phyloP scores from a whole-genome alignment of 2,888 invertebrate species.

The Willowsia nigromaculata region DNA sequence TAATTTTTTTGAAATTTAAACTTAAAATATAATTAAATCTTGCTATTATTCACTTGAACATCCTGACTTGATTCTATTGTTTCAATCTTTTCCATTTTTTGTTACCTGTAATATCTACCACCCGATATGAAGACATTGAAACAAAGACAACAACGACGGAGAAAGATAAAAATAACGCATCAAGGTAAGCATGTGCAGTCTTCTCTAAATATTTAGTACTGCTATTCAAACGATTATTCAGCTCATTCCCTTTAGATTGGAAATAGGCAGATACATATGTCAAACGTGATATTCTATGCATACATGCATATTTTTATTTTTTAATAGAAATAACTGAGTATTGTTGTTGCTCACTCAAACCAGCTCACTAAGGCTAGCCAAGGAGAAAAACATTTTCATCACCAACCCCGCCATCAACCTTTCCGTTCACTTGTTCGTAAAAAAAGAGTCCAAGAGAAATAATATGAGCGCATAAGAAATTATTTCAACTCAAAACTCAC shows the following conservation, averaged over 20 bases:
- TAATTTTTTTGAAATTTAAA: no score
- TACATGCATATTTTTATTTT: not conserved
- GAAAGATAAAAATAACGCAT: not conserved
- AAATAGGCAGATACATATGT: constrained; percentile 2
- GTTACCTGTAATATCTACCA: no score
- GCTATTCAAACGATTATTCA: constrained; percentile 2
- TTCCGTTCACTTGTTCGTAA: constrained; percentile 13
- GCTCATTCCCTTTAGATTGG: not conserved
- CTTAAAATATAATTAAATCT: no score
- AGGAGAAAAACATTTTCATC: not conserved
- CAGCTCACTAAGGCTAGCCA: no score
- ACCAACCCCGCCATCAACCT: not conserved
- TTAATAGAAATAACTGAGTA: not conserved
- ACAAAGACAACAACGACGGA: no score
- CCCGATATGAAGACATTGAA: no score
- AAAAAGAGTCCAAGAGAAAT: not conserved
- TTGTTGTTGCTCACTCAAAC: not conserved
- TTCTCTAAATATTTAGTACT: not conserved
- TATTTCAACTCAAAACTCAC: not conserved
- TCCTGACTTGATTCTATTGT: no score
- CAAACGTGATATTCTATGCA: constrained; percentile 12
- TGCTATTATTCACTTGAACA: no score
- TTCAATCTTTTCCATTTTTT: no score
- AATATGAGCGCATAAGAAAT: not conserved
- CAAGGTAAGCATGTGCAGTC: not conserved